These are phyloP conservation scores for Rafetus swinhoei DNA, from an alignment of 2,113 vertebrate species.

Conservation along the genomic window DNA sequence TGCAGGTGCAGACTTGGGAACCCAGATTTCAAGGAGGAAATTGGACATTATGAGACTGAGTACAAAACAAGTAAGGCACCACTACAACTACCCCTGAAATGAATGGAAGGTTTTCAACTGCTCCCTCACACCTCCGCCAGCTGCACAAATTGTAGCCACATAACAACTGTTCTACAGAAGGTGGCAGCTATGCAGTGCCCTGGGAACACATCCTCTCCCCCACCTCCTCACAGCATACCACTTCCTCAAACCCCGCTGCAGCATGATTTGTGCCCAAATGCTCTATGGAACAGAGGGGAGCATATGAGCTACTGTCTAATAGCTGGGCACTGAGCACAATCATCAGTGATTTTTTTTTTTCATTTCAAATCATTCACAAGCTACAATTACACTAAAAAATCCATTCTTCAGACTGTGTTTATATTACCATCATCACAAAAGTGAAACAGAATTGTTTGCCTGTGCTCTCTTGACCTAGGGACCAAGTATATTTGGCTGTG, in stretches of 20 bases:
- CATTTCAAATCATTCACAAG: not conserved
- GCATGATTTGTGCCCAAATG: not conserved
- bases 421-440: rapidly evolving
- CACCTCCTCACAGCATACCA: not conserved
- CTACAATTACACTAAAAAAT: not conserved
- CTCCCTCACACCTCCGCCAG: rapidly evolving
- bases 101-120: not conserved
- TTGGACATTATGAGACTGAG: not conserved
- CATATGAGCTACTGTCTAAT: not conserved
- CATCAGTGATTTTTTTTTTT: not conserved
- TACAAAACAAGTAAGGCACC: not conserved
- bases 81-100: not conserved
- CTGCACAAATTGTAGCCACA: not conserved
- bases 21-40: not conserved
- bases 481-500: not conserved
- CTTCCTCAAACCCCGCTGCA: not conserved
- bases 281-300: not conserved
- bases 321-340: not conserved
- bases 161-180: not conserved
- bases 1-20: not conserved
- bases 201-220: not conserved
- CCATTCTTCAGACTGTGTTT: not conserved
- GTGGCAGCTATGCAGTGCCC: not conserved
- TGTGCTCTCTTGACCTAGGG: not conserved
- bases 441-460: not conserved